Evolutionary conservation across 2,797 vertebrate genomes (phyloP), one percentile per base, ranked within the genome.

Genomic region (Erpetoichthys calabaricus): DNA sequence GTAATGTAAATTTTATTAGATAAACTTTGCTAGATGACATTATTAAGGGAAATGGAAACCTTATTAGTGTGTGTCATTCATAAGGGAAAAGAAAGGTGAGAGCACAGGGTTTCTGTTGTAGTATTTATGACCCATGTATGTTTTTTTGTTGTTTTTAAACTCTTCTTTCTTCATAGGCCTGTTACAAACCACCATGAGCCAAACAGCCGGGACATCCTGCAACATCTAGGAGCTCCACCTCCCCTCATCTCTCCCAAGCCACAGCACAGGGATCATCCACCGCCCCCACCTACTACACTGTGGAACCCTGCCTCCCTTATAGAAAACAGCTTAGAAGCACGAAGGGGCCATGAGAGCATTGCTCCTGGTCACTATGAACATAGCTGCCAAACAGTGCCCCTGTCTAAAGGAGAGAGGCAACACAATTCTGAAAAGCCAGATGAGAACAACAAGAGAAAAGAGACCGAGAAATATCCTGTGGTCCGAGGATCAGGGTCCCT

Each of bases 241-340:
- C 94, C 94, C 0, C 93, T 96, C 72, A 96, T 98, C 74, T 97
- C 95, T 1, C 95, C 95, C 6, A 97, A 98, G 57, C 88, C 89
- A n/a, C 85, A 85, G 63, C 90, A 85, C 65, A 87, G 80, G 45
- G 69, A 60, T 45, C 81, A 82, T 4, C 82, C 86, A 57, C 84
- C 85, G 5, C 75, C 89, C 0, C 76, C 86, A 58, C 76, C 92
- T 66, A 89, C 93, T 0, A 90, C 91, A 5, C 86, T 97, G 65
- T 98, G 94, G 95, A 97, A 97, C 73, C 94, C 93, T 0, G 91
- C 88, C 52, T 84, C 92, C 3, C 80, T 97, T 59, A 93, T 96
- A 67, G 94, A 97, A 53, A 91, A 64, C 4, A 2, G 80, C 8
- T 72, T 86, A 0, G 92, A 95, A 8, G 77, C 83, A 0, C 79